A percentile compares a stretch with the other conserved stretches of the same genome.
Evolutionary conservation across 2,797 vertebrate genomes (phyloP).

Genomic region (Chaenodraco wilsoni): DNA sequence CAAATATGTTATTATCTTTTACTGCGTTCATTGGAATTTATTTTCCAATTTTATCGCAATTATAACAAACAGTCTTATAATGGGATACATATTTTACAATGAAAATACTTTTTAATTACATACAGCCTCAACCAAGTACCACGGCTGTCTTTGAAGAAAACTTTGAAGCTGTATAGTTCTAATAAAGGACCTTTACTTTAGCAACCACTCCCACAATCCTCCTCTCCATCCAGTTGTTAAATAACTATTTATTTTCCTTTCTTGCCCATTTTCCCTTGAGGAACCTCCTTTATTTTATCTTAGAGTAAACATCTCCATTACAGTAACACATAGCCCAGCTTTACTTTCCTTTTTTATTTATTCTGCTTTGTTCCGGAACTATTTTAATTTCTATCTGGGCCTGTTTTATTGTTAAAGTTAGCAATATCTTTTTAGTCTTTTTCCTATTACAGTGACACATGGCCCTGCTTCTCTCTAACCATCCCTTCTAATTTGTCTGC

Average conservation of each 20-base stretch:
- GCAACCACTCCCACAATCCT: constrained; percentile 24
- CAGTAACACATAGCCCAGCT: constrained; percentile 53
- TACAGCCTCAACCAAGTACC: background rate
- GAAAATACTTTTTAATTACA: background rate
- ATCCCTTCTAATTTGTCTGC: constrained; percentile 75
- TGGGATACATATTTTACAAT: too few relatives aligned
- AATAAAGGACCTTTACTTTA: constrained; percentile 10
- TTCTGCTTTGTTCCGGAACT: constrained; percentile 35
- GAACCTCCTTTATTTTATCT: constrained; percentile 39
- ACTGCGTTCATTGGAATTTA: too few relatives aligned
- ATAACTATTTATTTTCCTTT: constrained; percentile 39
- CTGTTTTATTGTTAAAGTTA: constrained; percentile 55
- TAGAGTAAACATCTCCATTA: constrained; percentile 55
- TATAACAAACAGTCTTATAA: too few relatives aligned
- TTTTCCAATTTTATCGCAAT: too few relatives aligned
- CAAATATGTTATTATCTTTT: too few relatives aligned
- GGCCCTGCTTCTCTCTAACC: constrained; percentile 51
- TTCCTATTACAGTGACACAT: constrained; percentile 73
- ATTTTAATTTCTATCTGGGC: constrained; percentile 49
- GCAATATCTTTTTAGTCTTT: constrained; percentile 65
- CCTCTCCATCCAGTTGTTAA: constrained; percentile 39
- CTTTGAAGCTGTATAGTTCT: background rate
- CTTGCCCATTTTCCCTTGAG: constrained; percentile 26
- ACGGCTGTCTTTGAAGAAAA: background rate
- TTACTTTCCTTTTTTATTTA: constrained; percentile 63